phyloP scores from a whole-genome alignment of 2,113 vertebrate genomes.

The Varanus komodoensis region DNA sequence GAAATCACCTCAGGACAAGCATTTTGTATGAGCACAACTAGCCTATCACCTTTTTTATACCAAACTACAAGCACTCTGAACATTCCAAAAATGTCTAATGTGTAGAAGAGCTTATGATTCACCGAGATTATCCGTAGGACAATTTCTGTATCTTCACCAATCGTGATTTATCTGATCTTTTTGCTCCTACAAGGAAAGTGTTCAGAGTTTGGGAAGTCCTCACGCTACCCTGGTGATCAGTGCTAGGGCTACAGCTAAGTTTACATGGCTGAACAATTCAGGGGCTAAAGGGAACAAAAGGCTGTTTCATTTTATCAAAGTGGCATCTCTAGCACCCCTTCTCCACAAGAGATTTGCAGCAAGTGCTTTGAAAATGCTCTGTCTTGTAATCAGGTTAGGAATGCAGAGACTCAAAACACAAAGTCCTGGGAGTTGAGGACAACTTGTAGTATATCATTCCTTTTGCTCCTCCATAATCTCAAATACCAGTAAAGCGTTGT shows the following conservation, averaged over 20 bases:
- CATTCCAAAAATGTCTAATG: not conserved
- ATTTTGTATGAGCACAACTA: slow-evolving; percentile 13
- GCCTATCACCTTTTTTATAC: not conserved
- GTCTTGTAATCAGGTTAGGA: not conserved
- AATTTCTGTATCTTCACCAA: not conserved
- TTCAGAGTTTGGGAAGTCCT: not conserved
- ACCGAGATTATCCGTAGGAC: not conserved
- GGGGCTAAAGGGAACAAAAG: slow-evolving; percentile 16
- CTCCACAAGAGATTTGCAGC: not conserved
- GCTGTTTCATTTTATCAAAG: slow-evolving; percentile 33
- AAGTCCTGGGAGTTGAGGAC: not conserved
- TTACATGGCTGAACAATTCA: slow-evolving; percentile 15
- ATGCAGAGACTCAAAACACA: not conserved
- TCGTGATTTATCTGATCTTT: not conserved
- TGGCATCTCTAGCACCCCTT: slow-evolving; percentile 10
- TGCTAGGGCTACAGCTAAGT: not conserved
- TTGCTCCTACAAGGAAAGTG: not conserved
- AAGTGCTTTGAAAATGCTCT: slow-evolving; percentile 2
- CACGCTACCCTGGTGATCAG: not conserved
- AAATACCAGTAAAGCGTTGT: not conserved
- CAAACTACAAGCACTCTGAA: not conserved
- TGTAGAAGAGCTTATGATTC: not conserved
- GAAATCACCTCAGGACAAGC: slow-evolving; percentile 6
- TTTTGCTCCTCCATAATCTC: too few species aligned
- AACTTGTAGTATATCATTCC: not conserved